Evolutionary conservation across 2,113 vertebrate species (phyloP), one percentile per base, ranked within the genome.

Genomic region (Hydropotes inermis): DNA sequence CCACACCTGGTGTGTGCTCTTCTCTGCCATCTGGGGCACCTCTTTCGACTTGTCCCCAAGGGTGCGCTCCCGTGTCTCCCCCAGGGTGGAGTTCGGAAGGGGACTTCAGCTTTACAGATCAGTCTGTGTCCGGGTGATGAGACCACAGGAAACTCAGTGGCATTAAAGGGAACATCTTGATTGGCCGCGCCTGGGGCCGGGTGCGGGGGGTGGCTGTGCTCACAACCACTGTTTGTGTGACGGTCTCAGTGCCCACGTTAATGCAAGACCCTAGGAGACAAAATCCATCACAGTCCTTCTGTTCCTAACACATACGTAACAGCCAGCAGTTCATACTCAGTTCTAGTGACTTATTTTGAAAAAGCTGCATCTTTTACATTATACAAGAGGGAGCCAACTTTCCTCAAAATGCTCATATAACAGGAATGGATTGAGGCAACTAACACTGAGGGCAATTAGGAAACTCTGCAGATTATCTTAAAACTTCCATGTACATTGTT

Each of bases 21-120:
- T 67, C 64, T 21, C 36, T 4, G 1, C 33, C 3, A 0, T 25
- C 1, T 4, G 0, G 33, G 5, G 33, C 1, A 4, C 21, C 50
- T 25, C 81, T 33, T 36, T 8, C 0, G 0, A 33, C 30, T 50
- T 2, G 30, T n/a, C 30, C 47, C 78, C 28, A 52, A 52, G 47
- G 4, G 47, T n/a, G 10, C 30, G 0, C 10, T 12, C 47, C 47
- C 21, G 6, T 21, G 47, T 79, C 45, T 9, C 30, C 30, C 11
- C 16, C 1, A 1, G 81, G 79, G 19, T 54, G 33, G 79, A 54
- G 21, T 54, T 36, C 0, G 3, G 47, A 6, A n/a, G 19, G 50
- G 50, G 17, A n/a, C 33, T 33, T 54, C 21, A 2, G 33, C 15
- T 54, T 50, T 36, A n/a, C 3, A 16, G 50, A 8, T 52, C 78